Base-by-base conservation (phyloP, 2,113 vertebrate species). In the Mesoclemmys tuberculata region DNA sequence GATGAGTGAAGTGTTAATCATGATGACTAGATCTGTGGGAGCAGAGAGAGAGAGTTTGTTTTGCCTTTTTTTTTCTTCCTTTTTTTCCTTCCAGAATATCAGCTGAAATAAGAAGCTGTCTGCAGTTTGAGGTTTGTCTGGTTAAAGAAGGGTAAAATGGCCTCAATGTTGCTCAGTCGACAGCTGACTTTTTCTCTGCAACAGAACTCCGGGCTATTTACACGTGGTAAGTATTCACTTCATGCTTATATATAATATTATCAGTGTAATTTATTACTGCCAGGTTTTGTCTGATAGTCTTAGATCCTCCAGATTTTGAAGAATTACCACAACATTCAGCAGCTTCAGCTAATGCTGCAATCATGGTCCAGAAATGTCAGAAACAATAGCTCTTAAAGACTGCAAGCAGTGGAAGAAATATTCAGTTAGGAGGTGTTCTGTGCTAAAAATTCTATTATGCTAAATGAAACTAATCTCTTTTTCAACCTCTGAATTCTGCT, bases 131-230 rank as follows among this genome's bases (percentile, higher is more conserved):
- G 27, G 52, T 56, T 77, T 84, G 84, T n/a, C n/a, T 61, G 91
- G 61, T 64, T 55, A 79, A 90, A 87, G 80, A 75, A 38, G 79
- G 82, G 54, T 46, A 95, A 80, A 98, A 99, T 99, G 99, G 99
- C 98, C 0, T 98, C 98, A 10, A 98, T 98, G 89, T 82, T 99
- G 94, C 98, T 99, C 56, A 97, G 98, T 92, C 98, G 98, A 64
- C 98, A 98, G 71, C 97, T 99, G 77, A 91, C 97, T 10, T 93
- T 97, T 93, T 97, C 97, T 31, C 92, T 99, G 91, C 98, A 98
- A 87, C 98, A 98, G 38, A 99, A 96, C 93, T 93, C 98, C 87
- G 97, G 96, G 88, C 97, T 98, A 49, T 95, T 98, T 10, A 48
- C 91, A 71, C 86, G 98, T 89, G 98, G 98, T 99, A 97, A 98